phyloP scores from a whole-genome alignment of 2,797 vertebrate species.

The Mormyrops attenuatus region DNA sequence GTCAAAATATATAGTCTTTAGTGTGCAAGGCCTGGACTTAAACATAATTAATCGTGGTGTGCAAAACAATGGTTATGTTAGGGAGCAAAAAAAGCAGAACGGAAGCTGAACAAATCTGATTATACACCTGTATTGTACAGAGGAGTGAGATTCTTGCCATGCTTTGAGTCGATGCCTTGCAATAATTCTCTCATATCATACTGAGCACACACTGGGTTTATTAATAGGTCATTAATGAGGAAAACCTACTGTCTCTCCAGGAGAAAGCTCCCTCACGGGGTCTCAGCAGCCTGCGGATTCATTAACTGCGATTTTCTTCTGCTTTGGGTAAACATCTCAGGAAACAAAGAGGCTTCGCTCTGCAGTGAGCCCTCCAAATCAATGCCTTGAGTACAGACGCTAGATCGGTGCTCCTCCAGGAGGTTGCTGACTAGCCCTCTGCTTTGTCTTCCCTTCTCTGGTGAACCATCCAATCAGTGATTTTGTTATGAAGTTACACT shows the following conservation, averaged over 20 bases:
- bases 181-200: conserved; percentile 11
- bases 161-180: neutral
- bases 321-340: neutral
- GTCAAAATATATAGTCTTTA: neutral
- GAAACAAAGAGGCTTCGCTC: neutral
- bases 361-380: neutral
- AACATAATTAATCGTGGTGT: neutral
- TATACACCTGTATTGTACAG: neutral
- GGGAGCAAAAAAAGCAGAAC: neutral
- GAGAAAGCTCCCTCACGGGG: neutral
- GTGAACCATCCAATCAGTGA: neutral
- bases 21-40: neutral
- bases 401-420: neutral
- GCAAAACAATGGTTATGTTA: neutral
- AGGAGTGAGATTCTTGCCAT: neutral
- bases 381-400: neutral
- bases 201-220: neutral
- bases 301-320: conserved; percentile 7
- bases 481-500: neutral
- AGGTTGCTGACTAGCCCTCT: neutral
- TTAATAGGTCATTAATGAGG: conserved; percentile 12
- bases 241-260: neutral
- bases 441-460: neutral
- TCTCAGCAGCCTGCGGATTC: conserved; percentile 2
- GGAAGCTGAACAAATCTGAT: neutral